Base-by-base conservation (phyloP, 1,140 invertebrate genomes). In the Drosophila pruinosa region DNA sequence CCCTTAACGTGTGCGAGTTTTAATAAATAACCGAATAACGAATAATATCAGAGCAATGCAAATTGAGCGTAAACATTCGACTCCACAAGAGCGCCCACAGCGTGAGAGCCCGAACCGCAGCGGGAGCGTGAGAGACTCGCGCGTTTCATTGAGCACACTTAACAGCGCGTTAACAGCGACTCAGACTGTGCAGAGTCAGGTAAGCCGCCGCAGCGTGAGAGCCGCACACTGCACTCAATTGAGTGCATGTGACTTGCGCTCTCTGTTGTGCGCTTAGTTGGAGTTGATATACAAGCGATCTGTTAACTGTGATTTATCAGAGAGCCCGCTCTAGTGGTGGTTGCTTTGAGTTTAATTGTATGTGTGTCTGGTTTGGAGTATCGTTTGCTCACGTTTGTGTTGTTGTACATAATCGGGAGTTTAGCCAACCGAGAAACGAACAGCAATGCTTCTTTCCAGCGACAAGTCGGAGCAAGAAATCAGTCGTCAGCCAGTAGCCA, bases 401-500 rank as follows among this genome's bases (percentile, higher is more conserved):
- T 54, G 43, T 24, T 54, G 63, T 80, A 77, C 62, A 80, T 86
- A 74, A 41, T 36, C 24, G 26, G 47, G 47, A 50, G 47, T 50
- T 50, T 31, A 50, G 26, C 47, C 47, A 50, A 50, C 47, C 47
- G 26, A 50, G 47, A 10, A 50, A 50, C 47, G 24, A 31, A 50
- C 24, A 50, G 69, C 80, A 85, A 90, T 81, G 81, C 88, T 90
- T 90, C 88, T 88, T 90, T 71, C 77, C 82, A 80, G 78, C 68
- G 71, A 70, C 73, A 59, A 68, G 59, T 72, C 68, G 75, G 68
- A 77, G 73, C 65, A 61, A 80, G 75, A 90, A 89, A 77, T 90
- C 88, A 90, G 88, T 90, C 88, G 81, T 89, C 81, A 75, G 86
- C 78, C 70, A 88, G 88, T 88, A 75, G 81, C 78, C 88, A 81